A percentile compares a stretch with the other conserved stretches of the same genome.
Evolutionary conservation across 2,888 invertebrate genomes (phyloP).

Genomic region (Ganaspis brasiliensis): DNA sequence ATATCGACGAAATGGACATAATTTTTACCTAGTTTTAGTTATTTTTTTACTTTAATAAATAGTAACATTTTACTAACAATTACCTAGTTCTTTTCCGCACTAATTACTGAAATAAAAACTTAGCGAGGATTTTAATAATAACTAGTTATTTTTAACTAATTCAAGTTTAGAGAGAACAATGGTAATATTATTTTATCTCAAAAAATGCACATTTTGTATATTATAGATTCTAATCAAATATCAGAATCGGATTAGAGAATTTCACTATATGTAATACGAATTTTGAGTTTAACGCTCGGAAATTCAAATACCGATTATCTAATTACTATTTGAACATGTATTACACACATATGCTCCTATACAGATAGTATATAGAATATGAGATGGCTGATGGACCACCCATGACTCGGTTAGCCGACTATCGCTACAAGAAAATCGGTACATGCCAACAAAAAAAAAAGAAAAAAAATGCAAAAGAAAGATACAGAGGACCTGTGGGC

Average conservation of each 20-base stretch:
- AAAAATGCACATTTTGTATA: too few species aligned
- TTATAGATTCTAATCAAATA: background rate
- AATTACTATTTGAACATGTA: background rate
- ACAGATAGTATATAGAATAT: slow-evolving; percentile 1
- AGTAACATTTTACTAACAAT: too few species aligned
- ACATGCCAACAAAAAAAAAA: slow-evolving; percentile 14
- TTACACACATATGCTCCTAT: background rate
- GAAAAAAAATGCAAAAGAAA: slow-evolving; percentile 18
- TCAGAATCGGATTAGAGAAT: background rate
- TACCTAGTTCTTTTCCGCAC: too few species aligned
- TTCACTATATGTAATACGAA: background rate
- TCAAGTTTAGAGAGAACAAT: too few species aligned
- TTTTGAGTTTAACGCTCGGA: slow-evolving; percentile 10
- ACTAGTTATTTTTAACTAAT: too few species aligned
- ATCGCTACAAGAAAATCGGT: slow-evolving; percentile 28
- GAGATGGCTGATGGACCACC: slow-evolving; percentile 37
- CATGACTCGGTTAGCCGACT: slow-evolving; percentile 24
- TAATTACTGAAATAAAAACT: too few species aligned
- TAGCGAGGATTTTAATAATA: too few species aligned
- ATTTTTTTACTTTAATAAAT: too few species aligned
- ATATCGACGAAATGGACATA: too few species aligned
- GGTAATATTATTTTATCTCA: too few species aligned
- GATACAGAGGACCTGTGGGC: slow-evolving; percentile 8
- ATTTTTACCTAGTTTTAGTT: too few species aligned
- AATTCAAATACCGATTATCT: slow-evolving; percentile 19